Conservation (phyloP, 2,888 invertebrate genomes). For the Drosophila quinaria region DNA sequence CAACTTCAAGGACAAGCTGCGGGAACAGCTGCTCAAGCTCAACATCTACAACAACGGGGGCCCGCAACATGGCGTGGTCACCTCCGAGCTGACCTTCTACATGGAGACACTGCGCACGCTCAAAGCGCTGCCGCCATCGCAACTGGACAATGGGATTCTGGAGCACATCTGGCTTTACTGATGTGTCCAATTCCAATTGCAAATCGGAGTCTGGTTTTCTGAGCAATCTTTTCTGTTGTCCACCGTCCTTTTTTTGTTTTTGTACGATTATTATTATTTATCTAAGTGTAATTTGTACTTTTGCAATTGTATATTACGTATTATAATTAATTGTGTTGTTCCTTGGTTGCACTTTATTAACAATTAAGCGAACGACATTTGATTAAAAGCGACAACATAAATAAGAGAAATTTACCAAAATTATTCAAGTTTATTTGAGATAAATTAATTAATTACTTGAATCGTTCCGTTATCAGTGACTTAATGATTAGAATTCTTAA, state of each 20-base stretch:
- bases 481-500: too few relatives aligned
- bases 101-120: slow-evolving; percentile 93
- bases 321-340: slow-evolving; percentile 4
- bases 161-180: slow-evolving; percentile 91
- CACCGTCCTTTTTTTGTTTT: neutral
- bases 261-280: slow-evolving; percentile 34
- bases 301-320: slow-evolving; percentile 20
- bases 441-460: too few relatives aligned
- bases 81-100: slow-evolving; percentile 96
- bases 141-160: slow-evolving; percentile 90
- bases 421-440: neutral
- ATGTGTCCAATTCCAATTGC: slow-evolving; percentile 46
- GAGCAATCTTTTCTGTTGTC: slow-evolving; percentile 8
- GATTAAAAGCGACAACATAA: slow-evolving; percentile 26
- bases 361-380: slow-evolving; percentile 10
- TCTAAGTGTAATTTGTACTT: slow-evolving; percentile 41
- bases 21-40: slow-evolving; percentile 93
- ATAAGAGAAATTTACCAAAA: neutral
- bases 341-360: slow-evolving; percentile 14
- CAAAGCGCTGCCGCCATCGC: slow-evolving; percentile 91
- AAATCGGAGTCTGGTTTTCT: slow-evolving; percentile 26
- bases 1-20: slow-evolving; percentile 94
- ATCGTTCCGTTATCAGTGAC: too few relatives aligned
- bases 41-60: slow-evolving; percentile 98
- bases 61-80: slow-evolving; percentile 97